A percentile compares a stretch with the other conserved stretches of the same genome.
Evolutionary conservation across 2,113 vertebrate species (phyloP).

Genomic region (Phyllostomus discolor): DNA sequence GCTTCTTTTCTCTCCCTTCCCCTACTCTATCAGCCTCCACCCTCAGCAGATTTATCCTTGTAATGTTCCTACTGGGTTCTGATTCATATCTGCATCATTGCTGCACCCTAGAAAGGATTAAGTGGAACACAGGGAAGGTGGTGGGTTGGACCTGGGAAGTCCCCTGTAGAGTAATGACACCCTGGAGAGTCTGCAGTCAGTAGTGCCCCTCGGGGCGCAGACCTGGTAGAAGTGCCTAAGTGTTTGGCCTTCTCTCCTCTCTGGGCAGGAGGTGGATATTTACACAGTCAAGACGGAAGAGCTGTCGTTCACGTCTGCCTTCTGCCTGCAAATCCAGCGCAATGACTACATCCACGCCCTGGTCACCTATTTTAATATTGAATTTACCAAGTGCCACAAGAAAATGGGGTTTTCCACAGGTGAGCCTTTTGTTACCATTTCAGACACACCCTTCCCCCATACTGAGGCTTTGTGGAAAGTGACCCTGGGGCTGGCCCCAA

Average conservation of each 20-base stretch:
- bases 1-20: neutral
- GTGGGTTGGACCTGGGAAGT: neutral
- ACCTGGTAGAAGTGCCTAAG: neutral
- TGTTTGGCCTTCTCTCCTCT: neutral
- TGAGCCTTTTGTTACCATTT: conserved; percentile 58
- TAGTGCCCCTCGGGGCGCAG: neutral
- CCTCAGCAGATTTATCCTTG: neutral
- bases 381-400: conserved; percentile 99
- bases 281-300: conserved; percentile 96
- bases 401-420: conserved; percentile 98
- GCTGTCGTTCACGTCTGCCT: conserved; percentile 92
- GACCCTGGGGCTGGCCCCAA: neutral
- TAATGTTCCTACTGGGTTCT: neutral
- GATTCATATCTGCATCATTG: neutral
- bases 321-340: conserved; percentile 96
- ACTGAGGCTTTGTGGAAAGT: too few relatives aligned
- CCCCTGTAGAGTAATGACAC: neutral
- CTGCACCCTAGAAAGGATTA: neutral
- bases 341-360: conserved; percentile 97
- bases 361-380: conserved; percentile 98
- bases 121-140: neutral
- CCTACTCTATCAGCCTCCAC: rapidly evolving
- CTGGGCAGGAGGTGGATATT: conserved; percentile 93
- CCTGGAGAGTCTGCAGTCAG: too few relatives aligned
- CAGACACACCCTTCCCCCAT: too few relatives aligned